Conservation (phyloP, 2,888 invertebrate species). For the Ischnus inquisitorius region DNA sequence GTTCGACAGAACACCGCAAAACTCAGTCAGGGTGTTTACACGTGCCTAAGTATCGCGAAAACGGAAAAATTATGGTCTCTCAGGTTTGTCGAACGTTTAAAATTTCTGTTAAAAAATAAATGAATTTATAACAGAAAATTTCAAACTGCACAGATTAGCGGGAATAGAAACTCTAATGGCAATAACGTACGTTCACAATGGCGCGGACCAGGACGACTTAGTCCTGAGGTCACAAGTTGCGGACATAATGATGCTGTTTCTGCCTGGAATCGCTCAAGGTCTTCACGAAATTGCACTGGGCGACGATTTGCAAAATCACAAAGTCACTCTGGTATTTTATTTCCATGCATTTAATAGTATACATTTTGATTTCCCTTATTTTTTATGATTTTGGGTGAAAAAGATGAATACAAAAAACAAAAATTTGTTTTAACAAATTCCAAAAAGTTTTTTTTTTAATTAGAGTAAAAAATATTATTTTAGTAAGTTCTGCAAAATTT, state of each 20-base stretch:
- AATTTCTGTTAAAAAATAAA: not conserved
- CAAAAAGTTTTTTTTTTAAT: not conserved
- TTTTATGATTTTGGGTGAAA: not conserved
- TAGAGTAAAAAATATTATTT: slow-evolving; percentile 16
- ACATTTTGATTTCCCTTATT: not conserved
- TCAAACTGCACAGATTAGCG: slow-evolving; percentile 82
- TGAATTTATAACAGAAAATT: slow-evolving; percentile 8
- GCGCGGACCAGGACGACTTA: slow-evolving; percentile 86
- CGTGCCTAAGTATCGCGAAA: slow-evolving; percentile 89
- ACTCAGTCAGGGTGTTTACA: slow-evolving; percentile 89
- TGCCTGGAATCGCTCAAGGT: slow-evolving; percentile 89
- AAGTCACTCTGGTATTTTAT: slow-evolving; percentile 87
- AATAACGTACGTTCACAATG: slow-evolving; percentile 88
- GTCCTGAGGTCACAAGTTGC: slow-evolving; percentile 86
- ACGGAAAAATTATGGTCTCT: slow-evolving; percentile 89
- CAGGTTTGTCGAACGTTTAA: slow-evolving; percentile 86
- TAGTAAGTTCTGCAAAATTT: too few species aligned
- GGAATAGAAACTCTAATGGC: slow-evolving; percentile 89
- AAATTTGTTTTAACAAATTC: not conserved
- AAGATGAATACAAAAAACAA: not conserved
- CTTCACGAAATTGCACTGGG: slow-evolving; percentile 88
- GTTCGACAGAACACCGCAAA: slow-evolving; percentile 87
- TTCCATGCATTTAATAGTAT: slow-evolving; percentile 65
- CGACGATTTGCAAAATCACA: slow-evolving; percentile 88
- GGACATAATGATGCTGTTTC: slow-evolving; percentile 88